phyloP scores from a whole-genome alignment of 1,140 invertebrate genomes.

The Gryon sp. region DNA sequence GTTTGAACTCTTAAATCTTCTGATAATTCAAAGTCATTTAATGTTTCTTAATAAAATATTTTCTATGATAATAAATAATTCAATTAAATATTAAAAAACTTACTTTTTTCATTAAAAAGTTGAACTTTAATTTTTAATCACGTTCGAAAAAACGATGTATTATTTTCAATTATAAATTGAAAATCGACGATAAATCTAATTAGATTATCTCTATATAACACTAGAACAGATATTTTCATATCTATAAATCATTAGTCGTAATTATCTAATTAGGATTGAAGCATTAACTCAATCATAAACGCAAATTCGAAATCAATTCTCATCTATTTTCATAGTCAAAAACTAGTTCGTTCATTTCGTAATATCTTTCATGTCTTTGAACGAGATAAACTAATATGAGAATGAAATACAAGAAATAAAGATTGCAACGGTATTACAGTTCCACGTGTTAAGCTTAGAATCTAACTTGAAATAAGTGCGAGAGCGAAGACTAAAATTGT shows the following conservation, averaged over 20 bases:
- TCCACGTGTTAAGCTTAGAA: constrained; percentile 37
- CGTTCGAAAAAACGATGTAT: too few species aligned
- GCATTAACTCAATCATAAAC: constrained; percentile 22
- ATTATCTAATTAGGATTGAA: constrained; percentile 51
- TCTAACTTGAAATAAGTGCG: constrained; percentile 17
- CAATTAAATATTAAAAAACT: too few species aligned
- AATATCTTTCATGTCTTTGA: not conserved
- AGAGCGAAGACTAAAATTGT: constrained; percentile 21
- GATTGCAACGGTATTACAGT: constrained; percentile 47
- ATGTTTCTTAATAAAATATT: too few species aligned
- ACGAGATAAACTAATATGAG: not conserved
- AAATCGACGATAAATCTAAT: too few species aligned
- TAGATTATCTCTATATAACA: too few species aligned
- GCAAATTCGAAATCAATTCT: constrained; percentile 13
- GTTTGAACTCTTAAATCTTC: too few species aligned
- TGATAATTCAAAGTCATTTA: too few species aligned
- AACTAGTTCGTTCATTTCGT: constrained; percentile 30
- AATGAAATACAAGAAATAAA: not conserved
- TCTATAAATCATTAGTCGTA: constrained; percentile 2
- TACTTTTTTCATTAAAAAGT: too few species aligned
- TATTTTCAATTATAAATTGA: too few species aligned
- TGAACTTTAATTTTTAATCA: too few species aligned
- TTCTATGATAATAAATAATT: too few species aligned
- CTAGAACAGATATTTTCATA: constrained; percentile 12
- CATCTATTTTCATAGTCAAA: constrained; percentile 52